A percentile compares a stretch with the other conserved stretches of the same genome.
These are phyloP conservation scores for Pardosa pseudoannulata DNA, from an alignment of 2,888 invertebrate genomes.

Conservation along the genomic window DNA sequence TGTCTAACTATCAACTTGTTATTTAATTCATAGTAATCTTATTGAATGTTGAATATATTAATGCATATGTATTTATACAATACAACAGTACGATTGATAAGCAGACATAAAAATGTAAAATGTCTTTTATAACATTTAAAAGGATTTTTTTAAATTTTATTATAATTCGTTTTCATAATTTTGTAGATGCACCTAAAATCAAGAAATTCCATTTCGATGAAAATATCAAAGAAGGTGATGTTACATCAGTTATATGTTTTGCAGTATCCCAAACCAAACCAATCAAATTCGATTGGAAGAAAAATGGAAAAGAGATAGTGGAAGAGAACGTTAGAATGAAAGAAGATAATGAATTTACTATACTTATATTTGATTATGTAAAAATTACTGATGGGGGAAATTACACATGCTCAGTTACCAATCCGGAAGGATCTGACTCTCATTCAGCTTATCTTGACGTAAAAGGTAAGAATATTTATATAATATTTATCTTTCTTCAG, in stretches of 20 bases:
- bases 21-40: no score
- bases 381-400: slow-evolving; percentile 32
- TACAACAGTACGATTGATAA: no score
- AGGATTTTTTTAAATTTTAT: no score
- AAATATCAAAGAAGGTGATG: slow-evolving; percentile 14
- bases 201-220: slow-evolving; percentile 20
- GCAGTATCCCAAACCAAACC: not conserved
- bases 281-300: slow-evolving; percentile 24
- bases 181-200: slow-evolving; percentile 22
- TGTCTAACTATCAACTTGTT: no score
- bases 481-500: no score
- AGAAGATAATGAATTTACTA: not conserved
- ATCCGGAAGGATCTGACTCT: slow-evolving; percentile 18
- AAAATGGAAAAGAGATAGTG: slow-evolving; percentile 15
- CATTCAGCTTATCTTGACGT: slow-evolving; percentile 26
- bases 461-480: slow-evolving; percentile 38
- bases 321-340: slow-evolving; percentile 7
- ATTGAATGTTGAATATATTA: no score
- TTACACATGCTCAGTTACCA: slow-evolving; percentile 49
- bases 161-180: no score
- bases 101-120: no score
- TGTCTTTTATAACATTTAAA: no score
- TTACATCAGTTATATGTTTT: slow-evolving; percentile 7
- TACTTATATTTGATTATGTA: slow-evolving; percentile 21
- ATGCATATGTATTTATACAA: no score